Conservation (phyloP, 2,113 vertebrate species). For the Notarius quadriscutis region DNA sequence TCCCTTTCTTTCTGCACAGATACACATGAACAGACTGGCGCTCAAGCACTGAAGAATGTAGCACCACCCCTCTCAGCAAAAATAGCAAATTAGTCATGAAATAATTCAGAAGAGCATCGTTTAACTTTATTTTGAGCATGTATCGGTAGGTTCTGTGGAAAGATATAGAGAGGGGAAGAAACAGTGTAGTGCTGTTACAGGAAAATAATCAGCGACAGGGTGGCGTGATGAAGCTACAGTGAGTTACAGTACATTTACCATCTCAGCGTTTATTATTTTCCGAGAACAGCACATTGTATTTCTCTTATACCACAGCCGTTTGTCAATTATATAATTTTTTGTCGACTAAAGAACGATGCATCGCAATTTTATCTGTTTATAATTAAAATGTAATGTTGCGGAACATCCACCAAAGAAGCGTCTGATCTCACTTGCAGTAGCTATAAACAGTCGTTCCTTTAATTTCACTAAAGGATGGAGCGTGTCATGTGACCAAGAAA, state of each 20-base stretch:
- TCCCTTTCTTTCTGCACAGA: slow-evolving; percentile 26
- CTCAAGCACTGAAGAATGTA: slow-evolving; percentile 35
- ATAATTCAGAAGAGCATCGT: background rate
- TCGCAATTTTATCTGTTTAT: background rate
- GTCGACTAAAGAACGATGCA: background rate
- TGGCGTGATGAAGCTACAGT: background rate
- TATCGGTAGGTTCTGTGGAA: background rate
- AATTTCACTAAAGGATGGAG: too few species aligned
- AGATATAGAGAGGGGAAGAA: background rate
- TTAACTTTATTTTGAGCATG: background rate
- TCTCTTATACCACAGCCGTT: background rate
- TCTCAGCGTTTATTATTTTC: background rate
- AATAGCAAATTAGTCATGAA: slow-evolving; percentile 1
- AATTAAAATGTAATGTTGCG: background rate
- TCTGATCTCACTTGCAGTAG: background rate
- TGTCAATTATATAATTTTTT: background rate
- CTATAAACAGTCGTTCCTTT: too few species aligned
- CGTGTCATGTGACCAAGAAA: too few species aligned
- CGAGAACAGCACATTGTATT: background rate
- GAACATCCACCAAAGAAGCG: too few species aligned
- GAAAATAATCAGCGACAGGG: background rate
- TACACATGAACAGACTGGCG: background rate
- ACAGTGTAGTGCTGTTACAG: background rate
- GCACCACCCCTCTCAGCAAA: slow-evolving; percentile 22
- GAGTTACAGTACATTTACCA: background rate